These are phyloP conservation scores for Apamea anceps DNA, from an alignment of 2,888 invertebrate species.

Conservation along the genomic window DNA sequence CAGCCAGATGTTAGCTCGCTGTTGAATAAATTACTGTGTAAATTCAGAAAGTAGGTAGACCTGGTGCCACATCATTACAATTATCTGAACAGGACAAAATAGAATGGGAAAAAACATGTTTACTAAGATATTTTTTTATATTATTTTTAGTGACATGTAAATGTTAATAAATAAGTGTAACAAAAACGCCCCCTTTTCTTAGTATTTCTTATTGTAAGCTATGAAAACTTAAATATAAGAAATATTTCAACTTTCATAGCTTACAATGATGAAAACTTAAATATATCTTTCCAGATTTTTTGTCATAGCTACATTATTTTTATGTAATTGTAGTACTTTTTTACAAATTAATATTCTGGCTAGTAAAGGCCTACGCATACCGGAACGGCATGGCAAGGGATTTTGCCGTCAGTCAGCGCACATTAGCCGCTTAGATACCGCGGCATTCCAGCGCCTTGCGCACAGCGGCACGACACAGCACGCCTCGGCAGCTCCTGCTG, in stretches of 20 bases:
- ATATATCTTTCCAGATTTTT: not conserved
- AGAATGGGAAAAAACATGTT: no score
- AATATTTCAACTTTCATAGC: no score
- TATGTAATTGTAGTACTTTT: not conserved
- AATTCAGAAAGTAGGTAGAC: not conserved
- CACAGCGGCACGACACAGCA: no score
- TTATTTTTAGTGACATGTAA: not conserved
- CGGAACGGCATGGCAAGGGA: no score
- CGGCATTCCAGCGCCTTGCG: no score
- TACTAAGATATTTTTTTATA: not conserved
- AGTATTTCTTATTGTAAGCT: not conserved
- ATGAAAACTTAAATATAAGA: not conserved
- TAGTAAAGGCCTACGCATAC: no score
- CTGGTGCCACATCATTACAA: not conserved
- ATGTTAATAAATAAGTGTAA: not conserved
- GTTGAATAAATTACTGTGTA: constrained; percentile 55
- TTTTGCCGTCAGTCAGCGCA: no score
- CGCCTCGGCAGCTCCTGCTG: no score
- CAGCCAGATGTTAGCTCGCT: constrained; percentile 99
- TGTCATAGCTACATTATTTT: not conserved
- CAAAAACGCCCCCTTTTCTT: constrained; percentile 24
- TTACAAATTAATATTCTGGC: no score
- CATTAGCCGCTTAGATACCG: no score
- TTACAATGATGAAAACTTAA: not conserved
- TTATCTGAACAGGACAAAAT: not conserved